phyloP scores from a whole-genome alignment of 2,888 invertebrate genomes.

The Tipula unca region DNA sequence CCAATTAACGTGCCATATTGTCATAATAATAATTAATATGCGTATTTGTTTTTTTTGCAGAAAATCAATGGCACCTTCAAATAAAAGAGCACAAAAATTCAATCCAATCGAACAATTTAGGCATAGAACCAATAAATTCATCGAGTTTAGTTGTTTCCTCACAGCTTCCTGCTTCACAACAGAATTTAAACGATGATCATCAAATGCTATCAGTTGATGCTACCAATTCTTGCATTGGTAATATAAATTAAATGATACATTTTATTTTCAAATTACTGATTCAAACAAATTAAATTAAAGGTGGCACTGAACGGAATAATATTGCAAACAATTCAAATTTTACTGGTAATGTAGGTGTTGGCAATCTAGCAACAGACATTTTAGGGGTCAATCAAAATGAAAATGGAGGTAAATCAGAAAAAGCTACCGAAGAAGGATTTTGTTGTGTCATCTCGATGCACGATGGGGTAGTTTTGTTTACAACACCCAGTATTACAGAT shows the following conservation, averaged over 20 bases:
- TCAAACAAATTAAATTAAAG: no score
- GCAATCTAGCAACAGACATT: neutral
- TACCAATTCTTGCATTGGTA: no score
- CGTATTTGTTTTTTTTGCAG: neutral
- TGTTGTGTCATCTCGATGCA: slow-evolving; percentile 74
- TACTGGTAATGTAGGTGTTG: neutral
- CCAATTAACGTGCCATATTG: neutral
- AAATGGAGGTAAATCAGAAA: neutral
- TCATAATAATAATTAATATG: neutral
- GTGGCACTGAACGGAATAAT: neutral
- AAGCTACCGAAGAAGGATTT: slow-evolving; percentile 54
- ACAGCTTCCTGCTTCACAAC: neutral
- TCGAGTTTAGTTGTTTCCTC: neutral
- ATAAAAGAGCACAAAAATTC: neutral
- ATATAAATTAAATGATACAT: no score
- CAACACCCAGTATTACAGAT: slow-evolving; percentile 58
- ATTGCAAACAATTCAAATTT: neutral
- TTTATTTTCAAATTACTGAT: no score
- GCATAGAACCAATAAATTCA: neutral
- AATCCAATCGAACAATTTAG: neutral
- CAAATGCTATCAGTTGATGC: neutral
- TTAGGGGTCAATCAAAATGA: neutral
- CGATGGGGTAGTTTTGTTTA: slow-evolving; percentile 71
- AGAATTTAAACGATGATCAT: neutral
- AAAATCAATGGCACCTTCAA: neutral